Base-by-base conservation (phyloP, 1,140 invertebrate species). In the Asbolus verrucosus region DNA sequence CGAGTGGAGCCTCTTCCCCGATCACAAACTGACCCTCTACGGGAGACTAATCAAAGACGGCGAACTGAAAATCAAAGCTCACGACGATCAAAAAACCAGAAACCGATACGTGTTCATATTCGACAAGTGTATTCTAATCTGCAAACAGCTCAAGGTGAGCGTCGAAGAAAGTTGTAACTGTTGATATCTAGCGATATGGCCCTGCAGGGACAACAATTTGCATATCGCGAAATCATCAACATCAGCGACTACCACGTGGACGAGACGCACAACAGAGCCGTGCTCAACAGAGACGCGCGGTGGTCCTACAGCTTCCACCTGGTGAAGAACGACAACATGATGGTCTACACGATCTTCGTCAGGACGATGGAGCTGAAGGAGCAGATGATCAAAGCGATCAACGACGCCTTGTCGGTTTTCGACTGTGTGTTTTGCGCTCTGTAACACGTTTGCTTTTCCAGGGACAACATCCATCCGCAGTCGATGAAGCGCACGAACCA, bases 41-140 rank as follows among this genome's bases (percentile, higher is more conserved):
- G 97, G 97, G 0, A 87, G 94, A 36, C 84, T 98, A 43, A 87
- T 97, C 69, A 90, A 92, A 73, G 97, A 99, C 81, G 96, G 95
- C 9, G 96, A 98, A 80, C 84, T 98, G 16, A 94, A 94, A 83
- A 93, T 98, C 2, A 94, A 94, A 82, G 91, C 91, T 39, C 95
- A 98, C 80, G 89, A 92, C 76, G 95, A 97, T 81, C 91, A 93
- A 78, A 92, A 93, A 79, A 84, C 91, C 0, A 92, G 93, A 80
- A 88, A 89, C 36, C 89, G 95, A 81, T 97, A 97, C 81, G 93
- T 96, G 9, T 99, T 99, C 82, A 89, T 99, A 18, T 98, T 99
- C 83, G 96, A 98, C 80, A 96, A 96, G 87, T 92, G 96, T 18
- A 91, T 99, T 83, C 87, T 99, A 61, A 91, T 98, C 82, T 98